Conservation (phyloP, 1,140 invertebrate species). For the Bombus cullumanus region DNA sequence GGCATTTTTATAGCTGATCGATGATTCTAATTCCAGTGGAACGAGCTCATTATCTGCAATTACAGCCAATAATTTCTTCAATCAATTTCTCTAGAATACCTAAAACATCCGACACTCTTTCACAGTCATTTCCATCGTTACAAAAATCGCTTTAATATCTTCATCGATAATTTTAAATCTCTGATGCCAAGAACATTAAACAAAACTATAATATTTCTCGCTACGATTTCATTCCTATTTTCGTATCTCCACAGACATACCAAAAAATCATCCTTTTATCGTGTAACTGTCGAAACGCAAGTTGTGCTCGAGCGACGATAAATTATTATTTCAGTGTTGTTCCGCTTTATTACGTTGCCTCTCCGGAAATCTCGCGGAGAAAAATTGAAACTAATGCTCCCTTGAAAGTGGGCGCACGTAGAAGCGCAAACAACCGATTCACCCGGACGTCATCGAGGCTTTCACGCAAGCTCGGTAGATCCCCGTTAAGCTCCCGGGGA, state of each 20-base stretch:
- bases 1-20: background rate
- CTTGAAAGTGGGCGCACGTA: background rate
- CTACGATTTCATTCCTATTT: background rate
- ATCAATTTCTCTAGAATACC: background rate
- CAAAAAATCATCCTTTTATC: background rate
- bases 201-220: too few relatives aligned
- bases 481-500: conserved; percentile 24
- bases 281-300: background rate
- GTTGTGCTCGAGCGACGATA: background rate
- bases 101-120: background rate
- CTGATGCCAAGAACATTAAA: too few relatives aligned
- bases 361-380: background rate
- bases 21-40: background rate
- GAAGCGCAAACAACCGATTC: background rate
- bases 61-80: background rate
- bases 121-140: too few relatives aligned
- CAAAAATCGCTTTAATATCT: too few relatives aligned
- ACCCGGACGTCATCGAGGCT: background rate
- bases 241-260: background rate
- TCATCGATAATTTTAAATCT: too few relatives aligned
- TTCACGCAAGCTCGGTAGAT: conserved; percentile 32
- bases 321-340: background rate
- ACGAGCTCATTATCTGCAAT: background rate
- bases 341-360: background rate
- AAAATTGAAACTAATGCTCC: conserved; percentile 10